Conservation (phyloP, 2,113 vertebrate genomes). For the Formicarius rufipectus region DNA sequence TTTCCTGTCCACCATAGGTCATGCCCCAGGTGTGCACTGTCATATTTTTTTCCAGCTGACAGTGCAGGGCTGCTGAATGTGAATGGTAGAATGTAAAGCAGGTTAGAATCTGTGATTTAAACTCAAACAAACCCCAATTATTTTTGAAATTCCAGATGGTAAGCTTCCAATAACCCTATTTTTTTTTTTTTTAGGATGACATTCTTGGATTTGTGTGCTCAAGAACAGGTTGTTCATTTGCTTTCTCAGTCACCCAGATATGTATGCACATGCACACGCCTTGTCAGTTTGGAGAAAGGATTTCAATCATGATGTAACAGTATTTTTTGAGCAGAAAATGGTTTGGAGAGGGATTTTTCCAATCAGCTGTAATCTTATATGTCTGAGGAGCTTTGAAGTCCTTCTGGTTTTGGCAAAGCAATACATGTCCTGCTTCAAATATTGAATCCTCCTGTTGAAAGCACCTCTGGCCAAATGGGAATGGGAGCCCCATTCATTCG, state of each 20-base stretch:
- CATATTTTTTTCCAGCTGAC: neutral
- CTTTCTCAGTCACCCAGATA: neutral
- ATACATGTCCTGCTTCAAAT: neutral
- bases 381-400: constrained; percentile 3
- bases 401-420: neutral
- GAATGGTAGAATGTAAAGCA: neutral
- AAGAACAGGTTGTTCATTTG: neutral
- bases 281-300: neutral
- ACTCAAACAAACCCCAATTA: neutral
- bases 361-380: neutral
- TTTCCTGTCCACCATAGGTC: neutral
- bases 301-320: neutral
- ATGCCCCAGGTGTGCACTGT: neutral
- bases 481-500: neutral
- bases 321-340: constrained; percentile 15
- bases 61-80: neutral
- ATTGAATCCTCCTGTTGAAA: neutral
- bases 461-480: neutral
- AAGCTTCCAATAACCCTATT: neutral
- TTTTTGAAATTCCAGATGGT: neutral
- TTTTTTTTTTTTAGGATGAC: neutral
- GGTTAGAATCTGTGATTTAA: neutral
- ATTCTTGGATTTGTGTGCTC: neutral
- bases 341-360: constrained; percentile 9
- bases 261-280: neutral